Evolutionary conservation across 2,113 vertebrate species (phyloP), one percentile per base, ranked within the genome.

Genomic region (Actenoides lindsayi): DNA sequence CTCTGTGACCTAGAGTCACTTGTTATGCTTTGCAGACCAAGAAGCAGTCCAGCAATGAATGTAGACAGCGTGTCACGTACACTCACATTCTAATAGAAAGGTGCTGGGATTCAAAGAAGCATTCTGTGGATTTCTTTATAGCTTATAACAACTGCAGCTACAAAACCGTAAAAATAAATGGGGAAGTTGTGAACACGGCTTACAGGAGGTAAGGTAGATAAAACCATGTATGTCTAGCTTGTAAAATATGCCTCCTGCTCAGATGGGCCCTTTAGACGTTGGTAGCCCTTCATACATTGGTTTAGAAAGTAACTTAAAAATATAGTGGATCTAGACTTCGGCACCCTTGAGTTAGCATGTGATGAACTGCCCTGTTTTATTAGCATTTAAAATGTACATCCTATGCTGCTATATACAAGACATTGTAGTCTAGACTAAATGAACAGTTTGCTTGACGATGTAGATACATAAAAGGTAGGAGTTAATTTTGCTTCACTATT

Each of bases 61-160:
- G 89, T 65, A 93, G 91, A 96, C 75, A 84, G 93, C 57, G 91
- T 94, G 90, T 93, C 77, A 57, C 28, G 70, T 12, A 27, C 5
- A 87, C 89, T 97, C 92, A 87, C 54, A 74, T 63, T 75, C 60
- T 82, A 42, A 76, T 16, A 96, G 94, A 89, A 96, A 96, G 94
- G 85, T 92, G 67, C 83, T 74, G 73, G 44, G 42, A 69, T 73
- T 91, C 62, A 69, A 39, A 89, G 25, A 50, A 93, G 39, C 53
- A 59, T 50, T 42, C 67, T 17, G 7, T 88, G 59, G 53, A 28
- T 93, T 96, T 91, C 69, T 69, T 85, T 85, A 44, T 7, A 81
- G 28, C 35, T 89, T 82, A 25, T 53, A 92, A 75, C 35, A 91
- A 82, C 41, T 83, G 84, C 48, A 96, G 78, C 65, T 79, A 91